Evolutionary conservation across 2,888 invertebrate genomes (phyloP), one percentile per base, ranked within the genome.

Genomic region (Eupithecia pulchellata): DNA sequence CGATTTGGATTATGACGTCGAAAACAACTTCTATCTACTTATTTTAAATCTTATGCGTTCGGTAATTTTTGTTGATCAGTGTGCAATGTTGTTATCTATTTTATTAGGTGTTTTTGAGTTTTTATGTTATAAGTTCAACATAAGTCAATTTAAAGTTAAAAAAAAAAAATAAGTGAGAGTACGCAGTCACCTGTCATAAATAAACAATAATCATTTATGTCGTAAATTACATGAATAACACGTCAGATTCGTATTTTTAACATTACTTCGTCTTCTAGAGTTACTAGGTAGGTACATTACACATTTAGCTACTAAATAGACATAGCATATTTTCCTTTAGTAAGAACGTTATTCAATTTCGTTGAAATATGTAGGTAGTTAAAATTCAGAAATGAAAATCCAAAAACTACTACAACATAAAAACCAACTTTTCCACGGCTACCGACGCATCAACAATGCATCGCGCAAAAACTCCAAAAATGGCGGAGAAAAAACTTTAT

Each of bases 401-500:
- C 25, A 25, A 52, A 52, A 52, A 4, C 52, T 20, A 52, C 25
- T 25, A 52, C 25, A 52, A 52, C 52, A 52, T 25, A 52, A 25
- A 52, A 52, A 4, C 52, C 13, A 52, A 52, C 52, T 52, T 42
- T 52, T 52, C 25, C 52, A 52, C 52, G 25, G 52, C 52, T 52
- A 52, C 52, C 77, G 71, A 73, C 76, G 61, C 65, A 75, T 76
- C 79, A 58, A 74, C 61, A 63, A 73, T 78, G 71, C 72, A 75
- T 42, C 64, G 64, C 76, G 42, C 71, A 82, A 65, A 81, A 79
- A 75, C 65, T 64, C 55, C 29, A 71, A 74, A 75, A 74, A 78
- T 75, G 74, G 78, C 86, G 83, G 84, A 65, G 73, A 85, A 90
- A 91, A 91, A 91, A 90, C 87, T 89, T 89, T 88, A 86, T 84